phyloP scores from a whole-genome alignment of 2,797 vertebrate species.

The Megalops cyprinoides region DNA sequence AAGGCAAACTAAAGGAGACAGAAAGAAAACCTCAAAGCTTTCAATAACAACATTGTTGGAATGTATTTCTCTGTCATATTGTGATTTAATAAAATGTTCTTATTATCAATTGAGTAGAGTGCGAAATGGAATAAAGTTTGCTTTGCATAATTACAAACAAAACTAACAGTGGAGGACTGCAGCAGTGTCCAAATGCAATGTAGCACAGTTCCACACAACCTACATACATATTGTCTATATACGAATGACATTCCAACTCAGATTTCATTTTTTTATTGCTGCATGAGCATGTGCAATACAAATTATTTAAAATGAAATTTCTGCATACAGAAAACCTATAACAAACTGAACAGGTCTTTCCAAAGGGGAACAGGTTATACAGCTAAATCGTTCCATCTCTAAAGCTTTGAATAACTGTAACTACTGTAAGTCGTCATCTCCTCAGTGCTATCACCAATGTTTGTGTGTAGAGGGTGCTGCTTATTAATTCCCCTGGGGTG shows the following conservation, averaged over 20 bases:
- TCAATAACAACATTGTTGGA: background rate
- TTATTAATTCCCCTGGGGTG: background rate
- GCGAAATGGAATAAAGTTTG: too few relatives aligned
- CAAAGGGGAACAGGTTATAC: too few relatives aligned
- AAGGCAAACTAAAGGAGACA: background rate
- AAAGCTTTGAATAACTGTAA: background rate
- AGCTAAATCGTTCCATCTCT: background rate
- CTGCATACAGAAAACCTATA: too few relatives aligned
- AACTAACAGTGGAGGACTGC: background rate
- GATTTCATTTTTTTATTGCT: background rate
- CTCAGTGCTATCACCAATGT: background rate
- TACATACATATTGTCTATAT: background rate
- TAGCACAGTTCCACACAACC: background rate
- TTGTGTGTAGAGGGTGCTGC: background rate
- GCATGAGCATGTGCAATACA: background rate
- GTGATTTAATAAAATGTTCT: too few relatives aligned
- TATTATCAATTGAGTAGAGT: too few relatives aligned
- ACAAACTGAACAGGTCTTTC: too few relatives aligned
- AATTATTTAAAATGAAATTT: constrained; percentile 19
- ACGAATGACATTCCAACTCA: background rate
- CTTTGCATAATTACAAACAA: background rate
- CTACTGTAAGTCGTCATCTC: too few relatives aligned
- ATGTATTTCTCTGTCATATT: background rate
- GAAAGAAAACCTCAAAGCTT: background rate
- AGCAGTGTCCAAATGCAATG: background rate